Evolutionary conservation across 1,140 invertebrate species (phyloP).

Genomic region (Psilanteris sp.): DNA sequence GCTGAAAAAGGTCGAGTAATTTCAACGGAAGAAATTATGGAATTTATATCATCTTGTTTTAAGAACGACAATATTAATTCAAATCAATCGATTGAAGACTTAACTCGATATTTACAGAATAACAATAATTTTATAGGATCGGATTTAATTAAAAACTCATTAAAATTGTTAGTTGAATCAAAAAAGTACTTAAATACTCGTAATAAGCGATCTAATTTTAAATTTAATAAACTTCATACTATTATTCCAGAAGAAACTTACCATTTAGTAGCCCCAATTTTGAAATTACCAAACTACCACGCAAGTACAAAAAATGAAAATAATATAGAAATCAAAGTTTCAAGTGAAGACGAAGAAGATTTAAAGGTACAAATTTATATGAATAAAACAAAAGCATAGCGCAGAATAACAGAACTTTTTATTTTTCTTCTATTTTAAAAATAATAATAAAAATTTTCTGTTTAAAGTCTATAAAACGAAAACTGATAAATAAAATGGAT

Average conservation of each 20-base stretch:
- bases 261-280: conserved; percentile 17
- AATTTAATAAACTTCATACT: no score
- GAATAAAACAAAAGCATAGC: no score
- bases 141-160: conserved; percentile 61
- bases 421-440: not conserved
- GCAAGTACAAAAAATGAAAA: not conserved
- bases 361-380: no score
- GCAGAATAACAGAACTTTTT: no score
- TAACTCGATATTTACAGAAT: conserved; percentile 64
- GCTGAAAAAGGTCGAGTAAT: conserved; percentile 45
- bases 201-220: no score
- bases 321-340: not conserved
- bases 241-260: conserved; percentile 57
- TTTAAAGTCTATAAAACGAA: conserved; percentile 10
- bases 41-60: conserved; percentile 47
- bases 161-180: conserved; percentile 70
- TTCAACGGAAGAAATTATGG: conserved; percentile 52
- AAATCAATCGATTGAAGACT: conserved; percentile 41
- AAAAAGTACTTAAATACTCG: conserved; percentile 66
- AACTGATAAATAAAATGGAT: conserved; percentile 26
- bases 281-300: conserved; percentile 26
- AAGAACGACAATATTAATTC: conserved; percentile 14
- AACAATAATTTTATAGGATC: conserved; percentile 46
- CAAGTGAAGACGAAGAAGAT: not conserved
- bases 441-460: conserved; percentile 1